phyloP scores from a whole-genome alignment of 1,140 invertebrate species.

The Pseudomyrmex flavicornis region DNA sequence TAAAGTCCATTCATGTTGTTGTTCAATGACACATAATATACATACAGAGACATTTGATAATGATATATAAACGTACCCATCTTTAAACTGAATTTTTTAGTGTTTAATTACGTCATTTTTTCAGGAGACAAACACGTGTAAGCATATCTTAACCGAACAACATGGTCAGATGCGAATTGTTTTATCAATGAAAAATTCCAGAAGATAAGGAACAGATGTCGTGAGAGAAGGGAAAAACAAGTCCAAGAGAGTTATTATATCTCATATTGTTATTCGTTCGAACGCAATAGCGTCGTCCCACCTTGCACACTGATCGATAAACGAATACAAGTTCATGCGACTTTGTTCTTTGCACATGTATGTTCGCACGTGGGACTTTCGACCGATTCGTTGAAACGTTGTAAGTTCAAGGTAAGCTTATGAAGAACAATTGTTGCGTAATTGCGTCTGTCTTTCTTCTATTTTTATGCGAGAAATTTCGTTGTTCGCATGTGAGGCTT shows the following conservation, averaged over 20 bases:
- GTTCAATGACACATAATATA: background rate
- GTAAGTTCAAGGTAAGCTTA: conserved; percentile 24
- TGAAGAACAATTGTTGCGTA: background rate
- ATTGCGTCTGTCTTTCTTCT: background rate
- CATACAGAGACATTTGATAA: too few species aligned
- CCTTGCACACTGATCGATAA: conserved; percentile 30
- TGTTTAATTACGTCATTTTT: too few species aligned
- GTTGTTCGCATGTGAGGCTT: too few species aligned
- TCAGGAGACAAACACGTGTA: too few species aligned
- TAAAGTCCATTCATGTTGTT: background rate
- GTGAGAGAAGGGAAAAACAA: background rate
- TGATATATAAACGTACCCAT: too few species aligned
- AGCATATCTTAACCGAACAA: too few species aligned
- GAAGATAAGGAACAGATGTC: conserved; percentile 7
- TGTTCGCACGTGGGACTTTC: conserved; percentile 1
- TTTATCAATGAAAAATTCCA: background rate
- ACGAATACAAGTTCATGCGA: background rate
- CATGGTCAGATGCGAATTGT: background rate
- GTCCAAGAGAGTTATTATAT: background rate
- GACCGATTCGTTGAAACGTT: conserved; percentile 20
- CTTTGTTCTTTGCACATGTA: background rate
- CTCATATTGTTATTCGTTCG: conserved; percentile 24
- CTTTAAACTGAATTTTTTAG: too few species aligned
- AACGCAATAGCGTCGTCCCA: background rate
- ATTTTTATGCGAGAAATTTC: background rate